Conservation (phyloP, 2,888 invertebrate species). For the Chironomus tentans region DNA sequence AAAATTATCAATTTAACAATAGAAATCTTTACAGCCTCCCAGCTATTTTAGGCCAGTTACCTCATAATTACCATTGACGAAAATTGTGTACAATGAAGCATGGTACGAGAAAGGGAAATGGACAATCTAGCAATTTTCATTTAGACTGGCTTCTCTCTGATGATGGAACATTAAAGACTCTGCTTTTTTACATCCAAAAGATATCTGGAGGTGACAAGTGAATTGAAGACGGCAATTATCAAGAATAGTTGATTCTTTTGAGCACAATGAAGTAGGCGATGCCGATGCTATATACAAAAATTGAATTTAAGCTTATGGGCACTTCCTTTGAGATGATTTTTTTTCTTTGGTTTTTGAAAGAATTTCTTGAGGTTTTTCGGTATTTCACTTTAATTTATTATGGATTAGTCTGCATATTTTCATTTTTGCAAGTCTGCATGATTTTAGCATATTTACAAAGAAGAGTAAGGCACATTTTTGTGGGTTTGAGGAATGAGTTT, state of each 20-base stretch:
- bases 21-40: conserved; percentile 15
- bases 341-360: no score
- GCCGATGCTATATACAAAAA: no score
- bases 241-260: not conserved
- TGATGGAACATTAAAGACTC: not conserved
- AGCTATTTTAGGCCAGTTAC: conserved; percentile 8
- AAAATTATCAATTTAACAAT: conserved; percentile 27
- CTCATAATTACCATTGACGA: conserved; percentile 19
- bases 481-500: no score
- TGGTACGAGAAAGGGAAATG: conserved; percentile 6
- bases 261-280: no score
- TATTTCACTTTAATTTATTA: no score
- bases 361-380: no score
- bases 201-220: conserved; percentile 27
- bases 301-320: no score
- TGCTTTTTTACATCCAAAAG: not conserved
- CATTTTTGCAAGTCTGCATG: no score
- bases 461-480: no score
- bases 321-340: no score
- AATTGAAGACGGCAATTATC: conserved; percentile 26
- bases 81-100: not conserved
- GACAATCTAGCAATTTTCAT: conserved; percentile 14
- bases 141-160: not conserved
- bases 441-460: no score
- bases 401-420: no score